Evolutionary conservation across 2,888 invertebrate genomes (phyloP).

Genomic region (Mimumesa dahlbomi): DNA sequence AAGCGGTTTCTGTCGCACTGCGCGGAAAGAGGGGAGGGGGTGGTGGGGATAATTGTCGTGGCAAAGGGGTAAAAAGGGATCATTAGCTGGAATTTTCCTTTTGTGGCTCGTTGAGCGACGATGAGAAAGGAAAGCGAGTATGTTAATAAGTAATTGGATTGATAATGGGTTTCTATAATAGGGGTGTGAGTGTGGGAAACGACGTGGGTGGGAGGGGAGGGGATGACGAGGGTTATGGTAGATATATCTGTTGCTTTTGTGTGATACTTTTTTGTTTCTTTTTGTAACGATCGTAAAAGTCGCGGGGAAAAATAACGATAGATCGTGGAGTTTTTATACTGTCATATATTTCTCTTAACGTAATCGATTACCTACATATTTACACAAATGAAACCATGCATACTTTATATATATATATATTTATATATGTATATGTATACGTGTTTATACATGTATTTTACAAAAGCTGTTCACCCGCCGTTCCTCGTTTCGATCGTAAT

Average conservation of each 20-base stretch:
- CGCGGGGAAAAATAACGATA: slow-evolving; percentile 2
- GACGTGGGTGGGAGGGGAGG: too few species aligned
- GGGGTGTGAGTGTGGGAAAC: too few species aligned
- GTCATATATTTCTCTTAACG: slow-evolving; percentile 67
- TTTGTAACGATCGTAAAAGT: too few species aligned
- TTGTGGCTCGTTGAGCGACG: too few species aligned
- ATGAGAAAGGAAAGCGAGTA: too few species aligned
- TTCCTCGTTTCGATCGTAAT: slow-evolving; percentile 2
- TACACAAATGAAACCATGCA: slow-evolving; percentile 64
- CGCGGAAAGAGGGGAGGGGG: slow-evolving; percentile 8
- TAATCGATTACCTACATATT: slow-evolving; percentile 75
- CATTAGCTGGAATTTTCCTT: not conserved
- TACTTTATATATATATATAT: slow-evolving; percentile 35
- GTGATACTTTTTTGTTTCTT: too few species aligned
- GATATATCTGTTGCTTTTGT: too few species aligned
- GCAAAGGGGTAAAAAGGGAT: slow-evolving; percentile 11
- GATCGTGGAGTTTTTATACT: slow-evolving; percentile 33
- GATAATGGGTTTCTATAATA: not conserved
- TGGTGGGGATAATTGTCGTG: not conserved
- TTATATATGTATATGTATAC: slow-evolving; percentile 44
- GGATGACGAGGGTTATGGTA: too few species aligned
- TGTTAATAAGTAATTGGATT: too few species aligned
- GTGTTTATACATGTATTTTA: slow-evolving; percentile 67
- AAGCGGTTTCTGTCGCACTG: slow-evolving; percentile 54
- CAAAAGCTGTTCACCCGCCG: slow-evolving; percentile 50